phyloP scores from a whole-genome alignment of 2,797 vertebrate genomes.

The Eulemur rubriventer region DNA sequence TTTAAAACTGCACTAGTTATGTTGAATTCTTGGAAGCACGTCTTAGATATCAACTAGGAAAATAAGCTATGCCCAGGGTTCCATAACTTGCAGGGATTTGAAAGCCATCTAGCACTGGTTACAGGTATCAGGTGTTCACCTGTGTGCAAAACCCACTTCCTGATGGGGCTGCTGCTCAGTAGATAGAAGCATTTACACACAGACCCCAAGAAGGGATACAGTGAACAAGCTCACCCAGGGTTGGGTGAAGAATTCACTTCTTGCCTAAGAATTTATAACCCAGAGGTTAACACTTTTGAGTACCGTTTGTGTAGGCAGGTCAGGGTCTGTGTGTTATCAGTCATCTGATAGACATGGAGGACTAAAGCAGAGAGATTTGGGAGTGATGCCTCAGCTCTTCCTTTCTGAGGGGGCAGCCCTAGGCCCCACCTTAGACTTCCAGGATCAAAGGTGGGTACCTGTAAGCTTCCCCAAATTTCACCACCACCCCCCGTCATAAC shows the following conservation, averaged over 20 bases:
- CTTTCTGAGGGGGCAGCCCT: not conserved
- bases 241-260: not conserved
- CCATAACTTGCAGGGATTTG: not conserved
- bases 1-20: too few species aligned
- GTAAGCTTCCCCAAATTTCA: not conserved
- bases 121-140: rapidly evolving
- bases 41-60: not conserved
- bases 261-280: not conserved
- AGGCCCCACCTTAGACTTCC: not conserved
- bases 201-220: not conserved
- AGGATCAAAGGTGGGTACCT: not conserved
- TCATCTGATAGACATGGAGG: not conserved
- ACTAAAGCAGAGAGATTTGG: not conserved
- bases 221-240: not conserved
- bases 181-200: not conserved
- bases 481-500: rapidly evolving
- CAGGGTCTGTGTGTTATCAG: not conserved
- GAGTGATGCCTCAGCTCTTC: not conserved
- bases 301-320: not conserved
- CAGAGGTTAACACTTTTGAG: not conserved
- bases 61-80: too few species aligned
- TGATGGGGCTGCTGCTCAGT: not conserved
- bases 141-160: not conserved
- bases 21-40: not conserved
- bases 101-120: not conserved